A percentile compares a stretch with the other conserved stretches of the same genome.
Conservation (phyloP, 2,113 vertebrate genomes). For the Connochaetes taurinus region DNA sequence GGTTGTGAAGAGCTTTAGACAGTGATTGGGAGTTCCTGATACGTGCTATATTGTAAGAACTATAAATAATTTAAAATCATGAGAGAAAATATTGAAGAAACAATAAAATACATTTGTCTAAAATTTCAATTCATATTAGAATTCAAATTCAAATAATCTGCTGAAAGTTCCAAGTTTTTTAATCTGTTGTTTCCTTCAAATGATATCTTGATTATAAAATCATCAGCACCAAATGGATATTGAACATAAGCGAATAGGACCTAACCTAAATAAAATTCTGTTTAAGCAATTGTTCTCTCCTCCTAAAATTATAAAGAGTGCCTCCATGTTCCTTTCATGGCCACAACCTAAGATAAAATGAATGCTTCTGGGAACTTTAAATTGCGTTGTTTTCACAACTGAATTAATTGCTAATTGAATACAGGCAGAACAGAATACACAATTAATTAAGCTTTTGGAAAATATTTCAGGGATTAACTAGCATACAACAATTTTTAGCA, state of each 20-base stretch:
- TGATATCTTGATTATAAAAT: not conserved
- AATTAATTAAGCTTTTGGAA: not conserved
- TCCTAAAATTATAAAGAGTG: not conserved
- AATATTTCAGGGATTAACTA: not conserved
- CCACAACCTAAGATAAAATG: not conserved
- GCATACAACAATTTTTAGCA: not conserved
- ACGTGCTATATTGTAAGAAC: not conserved
- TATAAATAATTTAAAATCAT: not conserved
- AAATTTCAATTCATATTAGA: not conserved
- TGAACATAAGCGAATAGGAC: not conserved
- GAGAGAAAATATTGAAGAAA: not conserved
- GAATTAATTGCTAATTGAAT: not conserved
- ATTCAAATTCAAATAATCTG: not conserved
- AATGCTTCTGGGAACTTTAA: not conserved
- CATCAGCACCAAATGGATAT: not conserved
- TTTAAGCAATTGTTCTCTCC: not conserved
- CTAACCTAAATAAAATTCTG: not conserved
- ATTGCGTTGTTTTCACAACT: not conserved
- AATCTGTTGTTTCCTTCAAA: not conserved
- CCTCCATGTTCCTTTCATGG: not conserved
- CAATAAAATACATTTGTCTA: not conserved
- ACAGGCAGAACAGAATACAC: not conserved
- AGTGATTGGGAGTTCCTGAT: not conserved
- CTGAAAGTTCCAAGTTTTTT: not conserved
- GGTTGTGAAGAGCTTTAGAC: rapidly evolving